Conservation (phyloP, 2,888 invertebrate genomes). For the Thecocarcelia acutangulata region DNA sequence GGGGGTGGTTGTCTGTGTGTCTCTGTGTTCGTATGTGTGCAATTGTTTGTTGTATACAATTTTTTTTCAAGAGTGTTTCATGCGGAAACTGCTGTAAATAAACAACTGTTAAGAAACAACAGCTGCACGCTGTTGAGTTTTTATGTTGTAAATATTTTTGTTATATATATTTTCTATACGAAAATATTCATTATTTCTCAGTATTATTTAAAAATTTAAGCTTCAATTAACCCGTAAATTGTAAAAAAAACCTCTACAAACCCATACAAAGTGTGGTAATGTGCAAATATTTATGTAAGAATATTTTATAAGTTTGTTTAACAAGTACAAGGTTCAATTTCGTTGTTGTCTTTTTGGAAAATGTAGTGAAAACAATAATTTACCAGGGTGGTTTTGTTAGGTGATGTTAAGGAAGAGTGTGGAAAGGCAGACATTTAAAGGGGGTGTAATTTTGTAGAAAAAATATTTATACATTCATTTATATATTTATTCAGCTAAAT, state of each 20-base stretch:
- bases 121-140: constrained; percentile 61
- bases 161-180: constrained; percentile 35
- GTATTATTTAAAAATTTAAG: constrained; percentile 61
- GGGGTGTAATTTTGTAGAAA: no score
- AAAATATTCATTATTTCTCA: constrained; percentile 44
- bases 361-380: not conserved
- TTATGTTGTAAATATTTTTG: constrained; percentile 42
- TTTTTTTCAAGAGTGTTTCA: constrained; percentile 35
- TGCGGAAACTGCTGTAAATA: constrained; percentile 50
- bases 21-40: not conserved
- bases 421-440: no score
- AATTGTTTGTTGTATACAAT: not conserved
- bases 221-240: constrained; percentile 67
- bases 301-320: constrained; percentile 24
- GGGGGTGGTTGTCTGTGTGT: not conserved
- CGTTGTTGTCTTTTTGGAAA: constrained; percentile 12
- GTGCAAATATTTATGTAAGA: constrained; percentile 62
- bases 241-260: constrained; percentile 47
- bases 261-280: constrained; percentile 59
- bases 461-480: no score
- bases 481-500: no score
- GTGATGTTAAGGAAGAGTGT: no score
- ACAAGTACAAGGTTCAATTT: constrained; percentile 26
- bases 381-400: no score
- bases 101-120: constrained; percentile 53